Conservation (phyloP, 2,113 vertebrate species). For the Ceyx cyanopectus region DNA sequence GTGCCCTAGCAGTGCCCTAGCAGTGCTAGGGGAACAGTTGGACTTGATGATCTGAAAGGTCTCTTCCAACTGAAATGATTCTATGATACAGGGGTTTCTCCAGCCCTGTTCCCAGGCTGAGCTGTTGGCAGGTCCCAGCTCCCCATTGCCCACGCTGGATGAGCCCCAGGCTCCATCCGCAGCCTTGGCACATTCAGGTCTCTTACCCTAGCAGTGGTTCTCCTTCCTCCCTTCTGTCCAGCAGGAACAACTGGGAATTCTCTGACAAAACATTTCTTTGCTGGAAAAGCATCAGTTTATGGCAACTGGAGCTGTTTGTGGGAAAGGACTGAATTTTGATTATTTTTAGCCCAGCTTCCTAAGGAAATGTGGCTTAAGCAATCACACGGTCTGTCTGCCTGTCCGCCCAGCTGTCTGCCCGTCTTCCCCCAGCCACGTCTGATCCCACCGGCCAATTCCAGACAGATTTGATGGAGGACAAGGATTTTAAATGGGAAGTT, state of each 20-base stretch:
- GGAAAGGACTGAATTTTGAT: slow-evolving; percentile 21
- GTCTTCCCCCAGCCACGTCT: not conserved
- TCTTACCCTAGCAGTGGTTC: accelerated
- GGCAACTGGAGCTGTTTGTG: not conserved
- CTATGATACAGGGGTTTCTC: accelerated
- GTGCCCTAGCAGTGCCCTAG: not conserved
- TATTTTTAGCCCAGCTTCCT: slow-evolving; percentile 55
- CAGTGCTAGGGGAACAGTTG: not conserved
- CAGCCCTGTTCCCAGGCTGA: not conserved
- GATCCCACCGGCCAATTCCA: not conserved
- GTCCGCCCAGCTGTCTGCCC: not conserved
- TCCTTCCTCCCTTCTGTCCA: not conserved
- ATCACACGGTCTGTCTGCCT: slow-evolving; percentile 30
- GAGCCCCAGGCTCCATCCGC: not conserved
- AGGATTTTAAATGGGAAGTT: not conserved
- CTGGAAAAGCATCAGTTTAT: not conserved
- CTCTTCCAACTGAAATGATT: not conserved
- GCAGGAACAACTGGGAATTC: not conserved
- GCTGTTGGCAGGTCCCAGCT: not conserved
- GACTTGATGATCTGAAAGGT: not conserved
- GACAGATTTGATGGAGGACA: accelerated
- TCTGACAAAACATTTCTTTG: not conserved
- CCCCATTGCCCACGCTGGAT: accelerated
- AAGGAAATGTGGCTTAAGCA: slow-evolving; percentile 57
- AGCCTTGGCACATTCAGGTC: not conserved